These are phyloP conservation scores for Orthosia gothica DNA, from an alignment of 2,888 invertebrate genomes.

Conservation along the genomic window DNA sequence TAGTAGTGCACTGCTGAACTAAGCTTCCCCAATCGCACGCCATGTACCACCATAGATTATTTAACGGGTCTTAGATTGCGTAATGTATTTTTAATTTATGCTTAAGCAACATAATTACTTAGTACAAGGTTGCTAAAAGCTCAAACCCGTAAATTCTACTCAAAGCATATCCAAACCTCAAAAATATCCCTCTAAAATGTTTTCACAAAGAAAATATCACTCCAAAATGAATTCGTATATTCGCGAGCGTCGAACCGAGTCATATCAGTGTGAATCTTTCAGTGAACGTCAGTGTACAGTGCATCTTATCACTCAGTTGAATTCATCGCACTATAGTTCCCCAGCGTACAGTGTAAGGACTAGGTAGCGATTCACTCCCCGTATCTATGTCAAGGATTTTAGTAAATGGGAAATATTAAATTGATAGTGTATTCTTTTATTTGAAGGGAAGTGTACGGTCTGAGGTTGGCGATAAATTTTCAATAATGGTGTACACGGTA, in stretches of 20 bases:
- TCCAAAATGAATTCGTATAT: constrained; percentile 21
- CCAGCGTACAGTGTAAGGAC: not conserved
- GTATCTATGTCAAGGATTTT: constrained; percentile 43
- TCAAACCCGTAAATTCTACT: not conserved
- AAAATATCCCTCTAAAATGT: not conserved
- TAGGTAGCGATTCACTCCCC: not conserved
- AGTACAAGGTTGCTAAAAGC: not conserved
- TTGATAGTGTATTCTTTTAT: constrained; percentile 35
- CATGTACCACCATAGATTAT: too few relatives aligned
- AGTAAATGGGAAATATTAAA: constrained; percentile 30
- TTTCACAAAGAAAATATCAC: constrained; percentile 13
- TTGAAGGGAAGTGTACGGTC: not conserved
- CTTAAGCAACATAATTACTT: not conserved
- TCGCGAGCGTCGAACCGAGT: constrained; percentile 12
- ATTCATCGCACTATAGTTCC: constrained; percentile 25
- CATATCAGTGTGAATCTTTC: constrained; percentile 43
- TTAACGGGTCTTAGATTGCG: too few relatives aligned
- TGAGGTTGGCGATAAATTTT: not conserved
- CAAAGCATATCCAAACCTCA: not conserved
- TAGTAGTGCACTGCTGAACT: too few relatives aligned
- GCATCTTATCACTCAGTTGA: constrained; percentile 44
- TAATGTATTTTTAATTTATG: not conserved
- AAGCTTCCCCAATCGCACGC: too few relatives aligned
- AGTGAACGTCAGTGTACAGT: constrained; percentile 28
- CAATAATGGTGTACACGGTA: not conserved